Evolutionary conservation across 2,113 vertebrate species (phyloP), one percentile per base, ranked within the genome.

Genomic region (Amphiprion ocellaris): DNA sequence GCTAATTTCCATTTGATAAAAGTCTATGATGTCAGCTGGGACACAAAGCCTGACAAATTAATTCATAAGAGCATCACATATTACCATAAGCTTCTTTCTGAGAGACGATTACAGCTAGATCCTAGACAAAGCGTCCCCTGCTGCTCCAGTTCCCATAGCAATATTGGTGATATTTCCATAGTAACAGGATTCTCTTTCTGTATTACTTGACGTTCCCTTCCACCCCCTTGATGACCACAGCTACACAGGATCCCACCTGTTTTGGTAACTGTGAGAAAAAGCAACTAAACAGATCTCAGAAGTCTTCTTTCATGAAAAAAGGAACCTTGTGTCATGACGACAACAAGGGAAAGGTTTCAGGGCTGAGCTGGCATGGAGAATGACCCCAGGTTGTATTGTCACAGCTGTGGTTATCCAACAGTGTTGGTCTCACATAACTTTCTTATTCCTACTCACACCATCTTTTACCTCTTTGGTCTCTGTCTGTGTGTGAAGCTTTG

Each of bases 1-100:
- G 73, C 79, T 85, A 86, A 91, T 90, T 90, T 86, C 60, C 74
- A 82, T 86, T 86, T 84, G 88, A 90, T 87, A 82, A 85, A 88
- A 89, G 81, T 91, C 77, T 85, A 70, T 89, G 80, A 90, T 90
- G 87, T 90, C 90, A 90, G 78, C 74, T 19, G 79, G 84, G 81
- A 88, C 81, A 87, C 87, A 90, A 90, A 90, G 84, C 86, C 87
- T 83, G 80, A 90, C 85, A 91, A 88, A 90, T 93, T 82, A 91
- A 91, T 88, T 90, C 81, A 90, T 91, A 89, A 92, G 85, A 90
- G 83, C 89, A 87, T 91, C 64, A 21, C 75, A 91, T 81, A 91
- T 92, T 90, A 92, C 55, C 88, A 89, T 90, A 88, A 91, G 87
- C 89, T 85, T 82, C 90, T 92, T 87, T 88, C 86, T 90, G 86